Percentiles rank a stretch among this genome's conserved stretches.
Evolutionary conservation across 1,140 invertebrate genomes (phyloP).

Genomic region (Temnothorax longispinosus): DNA sequence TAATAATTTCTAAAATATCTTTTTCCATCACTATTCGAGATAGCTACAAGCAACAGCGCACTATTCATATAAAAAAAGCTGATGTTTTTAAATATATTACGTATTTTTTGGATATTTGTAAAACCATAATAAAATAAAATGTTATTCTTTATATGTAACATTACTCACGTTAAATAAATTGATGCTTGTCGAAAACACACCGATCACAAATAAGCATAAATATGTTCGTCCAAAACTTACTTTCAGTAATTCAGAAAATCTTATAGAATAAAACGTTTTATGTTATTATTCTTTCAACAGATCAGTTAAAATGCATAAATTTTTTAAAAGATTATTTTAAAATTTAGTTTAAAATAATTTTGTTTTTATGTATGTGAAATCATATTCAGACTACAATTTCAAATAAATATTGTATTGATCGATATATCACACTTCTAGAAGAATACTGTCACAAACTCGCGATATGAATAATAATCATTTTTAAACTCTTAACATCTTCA

Average conservation of each 20-base stretch:
- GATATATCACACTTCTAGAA: too few species aligned
- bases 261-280: neutral
- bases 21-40: neutral
- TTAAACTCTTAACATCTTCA: neutral
- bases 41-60: neutral
- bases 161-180: slow-evolving; percentile 29
- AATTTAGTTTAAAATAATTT: neutral
- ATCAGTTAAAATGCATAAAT: neutral
- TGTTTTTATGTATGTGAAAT: neutral
- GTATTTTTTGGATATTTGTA: neutral
- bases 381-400: neutral
- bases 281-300: neutral
- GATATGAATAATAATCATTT: neutral
- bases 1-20: too few species aligned
- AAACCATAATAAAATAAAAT: neutral
- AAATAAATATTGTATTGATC: neutral
- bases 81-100: neutral
- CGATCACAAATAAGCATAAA: neutral
- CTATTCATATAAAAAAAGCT: neutral
- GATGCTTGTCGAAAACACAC: neutral
- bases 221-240: neutral
- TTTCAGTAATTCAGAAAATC: slow-evolving; percentile 37
- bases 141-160: neutral
- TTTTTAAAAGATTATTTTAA: neutral
- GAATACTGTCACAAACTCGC: too few species aligned